Percentiles rank a stretch among this genome's conserved stretches.
These are phyloP conservation scores for Plectrocnemia conspersa DNA, from an alignment of 1,140 invertebrate genomes.

Conservation along the genomic window DNA sequence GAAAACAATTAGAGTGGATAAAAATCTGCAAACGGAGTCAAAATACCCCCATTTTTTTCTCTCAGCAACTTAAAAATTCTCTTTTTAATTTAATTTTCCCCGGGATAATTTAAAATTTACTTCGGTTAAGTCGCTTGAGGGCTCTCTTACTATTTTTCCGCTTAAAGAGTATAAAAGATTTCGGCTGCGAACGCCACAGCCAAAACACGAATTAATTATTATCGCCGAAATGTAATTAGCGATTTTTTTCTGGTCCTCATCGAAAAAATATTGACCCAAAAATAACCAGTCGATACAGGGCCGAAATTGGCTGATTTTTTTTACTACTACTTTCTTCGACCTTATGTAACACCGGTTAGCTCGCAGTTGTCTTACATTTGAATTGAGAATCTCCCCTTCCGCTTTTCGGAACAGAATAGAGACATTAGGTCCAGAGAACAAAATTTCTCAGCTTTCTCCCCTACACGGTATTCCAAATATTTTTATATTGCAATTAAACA, in stretches of 20 bases:
- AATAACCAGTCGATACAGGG: too few species aligned
- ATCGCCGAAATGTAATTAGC: too few species aligned
- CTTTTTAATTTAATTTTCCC: constrained; percentile 33
- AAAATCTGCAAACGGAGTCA: constrained; percentile 35
- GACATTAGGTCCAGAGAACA: constrained; percentile 23
- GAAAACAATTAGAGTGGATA: constrained; percentile 37
- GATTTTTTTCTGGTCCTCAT: too few species aligned
- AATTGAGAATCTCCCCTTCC: constrained; percentile 17
- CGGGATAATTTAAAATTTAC: constrained; percentile 28
- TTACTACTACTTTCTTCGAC: not conserved
- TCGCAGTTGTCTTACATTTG: constrained; percentile 28
- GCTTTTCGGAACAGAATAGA: constrained; percentile 11
- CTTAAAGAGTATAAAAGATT: too few species aligned
- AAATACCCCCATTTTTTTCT: constrained; percentile 33
- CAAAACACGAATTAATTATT: too few species aligned
- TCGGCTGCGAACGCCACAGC: too few species aligned
- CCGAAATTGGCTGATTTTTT: not conserved
- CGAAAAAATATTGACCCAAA: too few species aligned
- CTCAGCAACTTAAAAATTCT: constrained; percentile 24
- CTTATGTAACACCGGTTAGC: constrained; percentile 20
- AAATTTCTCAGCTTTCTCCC: constrained; percentile 8
- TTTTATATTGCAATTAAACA: too few species aligned
- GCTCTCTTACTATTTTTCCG: too few species aligned
- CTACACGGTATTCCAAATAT: constrained; percentile 10
- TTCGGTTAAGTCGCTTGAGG: not conserved